A percentile compares a stretch with the other conserved stretches of the same genome.
Conservation (phyloP, 2,888 invertebrate species). For the Cataglyphis livida region DNA sequence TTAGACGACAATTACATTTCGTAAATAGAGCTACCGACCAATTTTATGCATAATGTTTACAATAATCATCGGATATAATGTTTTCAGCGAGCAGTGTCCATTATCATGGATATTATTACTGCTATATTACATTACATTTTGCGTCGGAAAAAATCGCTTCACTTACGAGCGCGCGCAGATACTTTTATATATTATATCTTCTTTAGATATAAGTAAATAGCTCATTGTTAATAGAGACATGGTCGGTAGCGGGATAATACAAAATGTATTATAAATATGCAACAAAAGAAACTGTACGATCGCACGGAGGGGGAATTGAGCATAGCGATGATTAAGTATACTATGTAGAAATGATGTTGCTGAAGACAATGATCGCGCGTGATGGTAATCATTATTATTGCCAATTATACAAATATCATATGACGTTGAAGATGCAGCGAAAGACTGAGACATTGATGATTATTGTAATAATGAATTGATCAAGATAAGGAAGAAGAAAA, state of each 20-base stretch:
- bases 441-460: slow-evolving; percentile 73
- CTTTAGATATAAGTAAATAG: slow-evolving; percentile 27
- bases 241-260: slow-evolving; percentile 61
- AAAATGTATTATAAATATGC: slow-evolving; percentile 43
- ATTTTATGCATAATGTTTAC: slow-evolving; percentile 46
- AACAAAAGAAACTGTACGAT: slow-evolving; percentile 3
- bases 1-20: slow-evolving; percentile 69
- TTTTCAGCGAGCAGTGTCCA: slow-evolving; percentile 16
- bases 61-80: slow-evolving; percentile 25
- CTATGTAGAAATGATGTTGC: slow-evolving; percentile 63
- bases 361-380: slow-evolving; percentile 73
- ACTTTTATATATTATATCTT: not conserved
- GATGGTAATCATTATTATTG: slow-evolving; percentile 72
- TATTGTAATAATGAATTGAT: slow-evolving; percentile 68
- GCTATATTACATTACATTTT: slow-evolving; percentile 13
- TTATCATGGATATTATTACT: slow-evolving; percentile 12
- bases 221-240: slow-evolving; percentile 40
- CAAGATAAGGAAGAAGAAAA: slow-evolving; percentile 63
- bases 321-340: slow-evolving; percentile 41
- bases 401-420: slow-evolving; percentile 66
- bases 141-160: not conserved
- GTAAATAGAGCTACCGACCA: slow-evolving; percentile 63
- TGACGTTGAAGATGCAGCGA: slow-evolving; percentile 67
- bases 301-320: slow-evolving; percentile 20
- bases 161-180: slow-evolving; percentile 10